A percentile compares a stretch with the other conserved stretches of the same genome.
Conservation (phyloP, 2,888 invertebrate species). For the Actias luna region DNA sequence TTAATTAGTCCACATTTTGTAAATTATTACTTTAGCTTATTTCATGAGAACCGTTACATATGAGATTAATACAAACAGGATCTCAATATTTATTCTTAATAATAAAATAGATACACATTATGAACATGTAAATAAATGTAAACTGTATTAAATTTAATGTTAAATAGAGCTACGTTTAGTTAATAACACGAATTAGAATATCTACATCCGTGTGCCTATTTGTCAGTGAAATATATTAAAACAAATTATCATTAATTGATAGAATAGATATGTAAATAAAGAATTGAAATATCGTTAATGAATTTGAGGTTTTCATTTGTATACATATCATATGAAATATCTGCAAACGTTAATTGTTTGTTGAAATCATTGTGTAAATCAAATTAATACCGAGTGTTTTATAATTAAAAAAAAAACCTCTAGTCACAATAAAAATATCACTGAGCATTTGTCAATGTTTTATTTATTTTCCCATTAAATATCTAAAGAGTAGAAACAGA, state of each 20-base stretch:
- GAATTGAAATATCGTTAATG: constrained; percentile 30
- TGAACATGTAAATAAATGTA: constrained; percentile 60
- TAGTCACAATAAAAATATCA: constrained; percentile 86
- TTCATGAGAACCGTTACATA: constrained; percentile 22
- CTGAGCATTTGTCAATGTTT: constrained; percentile 42
- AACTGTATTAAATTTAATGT: constrained; percentile 46
- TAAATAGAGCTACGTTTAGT: constrained; percentile 42
- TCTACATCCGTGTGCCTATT: constrained; percentile 69
- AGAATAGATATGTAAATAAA: constrained; percentile 39
- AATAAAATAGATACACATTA: constrained; percentile 53
- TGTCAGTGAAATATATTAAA: constrained; percentile 35
- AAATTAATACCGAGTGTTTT: constrained; percentile 72
- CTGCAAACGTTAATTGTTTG: constrained; percentile 52
- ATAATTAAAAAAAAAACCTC: constrained; percentile 85
- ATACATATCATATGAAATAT: constrained; percentile 76
- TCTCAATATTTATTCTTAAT: constrained; percentile 73
- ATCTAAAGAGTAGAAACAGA: not conserved
- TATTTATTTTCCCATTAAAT: constrained; percentile 22
- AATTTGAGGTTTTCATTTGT: constrained; percentile 73
- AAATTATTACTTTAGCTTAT: too few species aligned
- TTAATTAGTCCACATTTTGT: too few species aligned
- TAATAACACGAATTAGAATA: constrained; percentile 46
- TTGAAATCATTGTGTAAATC: constrained; percentile 67
- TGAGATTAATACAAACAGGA: constrained; percentile 77
- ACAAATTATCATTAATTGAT: constrained; percentile 24